These are phyloP conservation scores for Saguinus imperator DNA, from an alignment of 2,113 vertebrate species.

Conservation along the genomic window DNA sequence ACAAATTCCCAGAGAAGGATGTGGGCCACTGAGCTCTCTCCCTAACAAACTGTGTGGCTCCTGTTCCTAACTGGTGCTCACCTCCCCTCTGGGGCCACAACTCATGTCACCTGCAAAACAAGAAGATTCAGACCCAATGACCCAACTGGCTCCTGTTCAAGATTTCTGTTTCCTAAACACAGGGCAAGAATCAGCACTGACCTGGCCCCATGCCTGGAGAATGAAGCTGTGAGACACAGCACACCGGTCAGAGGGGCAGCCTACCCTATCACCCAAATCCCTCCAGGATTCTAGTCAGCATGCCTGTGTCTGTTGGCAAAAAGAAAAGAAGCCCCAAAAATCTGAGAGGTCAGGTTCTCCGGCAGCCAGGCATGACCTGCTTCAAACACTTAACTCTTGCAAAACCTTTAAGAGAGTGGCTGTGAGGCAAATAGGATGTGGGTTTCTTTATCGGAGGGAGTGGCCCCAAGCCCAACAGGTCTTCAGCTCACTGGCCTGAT, in stretches of 20 bases:
- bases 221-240: not conserved
- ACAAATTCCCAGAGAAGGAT: not conserved
- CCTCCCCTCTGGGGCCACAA: not conserved
- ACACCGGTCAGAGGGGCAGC: not conserved
- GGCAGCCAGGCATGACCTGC: not conserved
- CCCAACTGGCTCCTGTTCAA: not conserved
- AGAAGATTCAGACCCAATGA: not conserved
- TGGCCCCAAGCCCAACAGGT: not conserved
- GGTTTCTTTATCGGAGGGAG: constrained; percentile 16
- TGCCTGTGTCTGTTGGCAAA: not conserved
- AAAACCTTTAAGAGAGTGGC: not conserved
- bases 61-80: not conserved
- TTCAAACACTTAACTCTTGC: not conserved
- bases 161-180: not conserved
- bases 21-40: not conserved
- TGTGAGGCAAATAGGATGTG: constrained; percentile 39
- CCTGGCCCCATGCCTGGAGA: not conserved
- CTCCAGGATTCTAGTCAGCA: not conserved
- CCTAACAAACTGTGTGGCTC: not conserved
- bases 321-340: not conserved
- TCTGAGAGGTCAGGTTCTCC: not conserved
- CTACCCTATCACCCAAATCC: not conserved
- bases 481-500: not conserved
- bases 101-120: not conserved
- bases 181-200: not conserved